Evolutionary conservation across 2,888 invertebrate species (phyloP).

Genomic region (Cantharis rustica): DNA sequence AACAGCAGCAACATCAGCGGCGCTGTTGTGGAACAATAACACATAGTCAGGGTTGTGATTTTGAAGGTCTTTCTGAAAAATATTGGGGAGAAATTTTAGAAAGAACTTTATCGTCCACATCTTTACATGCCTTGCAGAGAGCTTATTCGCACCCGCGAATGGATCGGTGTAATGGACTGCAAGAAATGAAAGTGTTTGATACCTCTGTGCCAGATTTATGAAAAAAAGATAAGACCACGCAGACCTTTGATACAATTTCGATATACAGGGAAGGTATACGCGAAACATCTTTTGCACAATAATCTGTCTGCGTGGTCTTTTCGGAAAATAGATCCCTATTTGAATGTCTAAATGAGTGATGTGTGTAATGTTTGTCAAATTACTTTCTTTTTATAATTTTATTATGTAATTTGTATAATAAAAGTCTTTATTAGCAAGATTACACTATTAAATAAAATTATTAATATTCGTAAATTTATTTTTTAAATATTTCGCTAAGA

Average conservation of each 20-base stretch:
- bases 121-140: constrained; percentile 65
- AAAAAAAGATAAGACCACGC: constrained; percentile 56
- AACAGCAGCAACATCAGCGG: constrained; percentile 38
- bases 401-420: not conserved
- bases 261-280: constrained; percentile 52
- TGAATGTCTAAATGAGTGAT: not conserved
- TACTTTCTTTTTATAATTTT: not conserved
- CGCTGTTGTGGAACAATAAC: constrained; percentile 46
- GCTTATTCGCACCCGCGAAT: constrained; percentile 46
- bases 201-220: constrained; percentile 55
- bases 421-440: not conserved
- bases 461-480: not conserved
- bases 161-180: constrained; percentile 51
- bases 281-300: constrained; percentile 44
- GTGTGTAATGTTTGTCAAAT: not conserved
- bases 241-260: constrained; percentile 48
- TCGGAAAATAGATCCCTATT: constrained; percentile 14
- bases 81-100: constrained; percentile 74
- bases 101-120: constrained; percentile 75
- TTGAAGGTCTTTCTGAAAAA: constrained; percentile 61
- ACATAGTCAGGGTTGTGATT: constrained; percentile 58
- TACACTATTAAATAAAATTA: not conserved
- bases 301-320: constrained; percentile 27
- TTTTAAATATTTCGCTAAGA: not conserved
- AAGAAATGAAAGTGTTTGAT: constrained; percentile 52